Conservation (phyloP, 2,888 invertebrate species). For the Platynereis dumerilii region DNA sequence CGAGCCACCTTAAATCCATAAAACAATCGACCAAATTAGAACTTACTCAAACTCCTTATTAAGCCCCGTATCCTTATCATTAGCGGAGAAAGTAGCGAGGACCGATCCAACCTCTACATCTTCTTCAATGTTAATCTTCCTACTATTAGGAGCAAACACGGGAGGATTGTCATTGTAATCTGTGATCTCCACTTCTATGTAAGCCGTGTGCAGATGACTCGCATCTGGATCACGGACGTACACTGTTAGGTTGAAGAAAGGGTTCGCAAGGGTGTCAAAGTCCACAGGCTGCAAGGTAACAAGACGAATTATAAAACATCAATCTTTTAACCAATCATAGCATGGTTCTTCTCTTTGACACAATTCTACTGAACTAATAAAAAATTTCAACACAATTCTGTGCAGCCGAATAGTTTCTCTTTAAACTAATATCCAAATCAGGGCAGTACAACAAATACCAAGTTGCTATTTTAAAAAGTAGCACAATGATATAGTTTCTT, state of each 20-base stretch:
- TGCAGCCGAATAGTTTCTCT: too few relatives aligned
- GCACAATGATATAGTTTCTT: too few relatives aligned
- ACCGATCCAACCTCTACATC: constrained; percentile 89
- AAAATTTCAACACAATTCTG: too few relatives aligned
- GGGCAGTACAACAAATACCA: too few relatives aligned
- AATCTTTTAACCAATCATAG: constrained; percentile 2
- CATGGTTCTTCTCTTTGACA: too few relatives aligned
- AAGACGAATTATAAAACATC: too few relatives aligned
- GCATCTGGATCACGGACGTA: constrained; percentile 53
- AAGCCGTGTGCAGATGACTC: constrained; percentile 77
- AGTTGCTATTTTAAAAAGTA: too few relatives aligned
- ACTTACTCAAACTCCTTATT: constrained; percentile 37
- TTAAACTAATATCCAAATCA: too few relatives aligned
- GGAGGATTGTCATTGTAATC: constrained; percentile 99
- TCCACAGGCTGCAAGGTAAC: constrained; percentile 49
- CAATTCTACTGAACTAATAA: too few relatives aligned
- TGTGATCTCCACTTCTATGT: constrained; percentile 95
- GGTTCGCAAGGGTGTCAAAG: constrained; percentile 48
- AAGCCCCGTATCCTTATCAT: constrained; percentile 81
- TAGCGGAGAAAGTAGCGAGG: constrained; percentile 91
- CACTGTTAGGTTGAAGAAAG: constrained; percentile 57
- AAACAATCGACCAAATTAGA: neutral
- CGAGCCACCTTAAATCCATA: too few relatives aligned
- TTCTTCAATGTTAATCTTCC: constrained; percentile 66
- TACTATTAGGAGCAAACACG: constrained; percentile 82